Evolutionary conservation across 2,797 vertebrate species (phyloP).

Genomic region (Neosilurus mollespiculum): DNA sequence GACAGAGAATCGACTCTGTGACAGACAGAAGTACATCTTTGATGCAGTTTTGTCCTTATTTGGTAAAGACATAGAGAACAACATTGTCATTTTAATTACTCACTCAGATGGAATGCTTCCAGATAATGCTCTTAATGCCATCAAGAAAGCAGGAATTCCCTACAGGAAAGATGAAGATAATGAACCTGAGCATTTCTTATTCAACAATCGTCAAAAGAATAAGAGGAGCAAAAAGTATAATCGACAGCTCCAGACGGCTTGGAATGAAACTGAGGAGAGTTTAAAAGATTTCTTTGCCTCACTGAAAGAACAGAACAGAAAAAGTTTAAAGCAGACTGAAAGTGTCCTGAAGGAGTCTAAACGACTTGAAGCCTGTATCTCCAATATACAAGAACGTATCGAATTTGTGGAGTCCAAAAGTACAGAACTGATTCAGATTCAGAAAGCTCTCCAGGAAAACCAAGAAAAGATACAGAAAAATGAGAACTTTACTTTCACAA

Average conservation of each 20-base stretch:
- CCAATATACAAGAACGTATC: neutral
- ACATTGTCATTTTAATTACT: constrained; percentile 27
- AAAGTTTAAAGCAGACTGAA: constrained; percentile 10
- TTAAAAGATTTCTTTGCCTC: constrained; percentile 23
- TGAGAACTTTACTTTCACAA: constrained; percentile 10
- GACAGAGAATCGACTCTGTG: constrained; percentile 18
- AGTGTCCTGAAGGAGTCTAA: constrained; percentile 20
- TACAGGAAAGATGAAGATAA: constrained; percentile 13
- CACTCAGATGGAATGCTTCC: constrained; percentile 34
- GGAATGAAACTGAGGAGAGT: neutral
- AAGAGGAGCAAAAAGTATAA: too few species aligned
- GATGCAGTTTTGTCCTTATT: constrained; percentile 34
- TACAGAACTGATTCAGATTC: neutral
- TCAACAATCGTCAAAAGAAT: constrained; percentile 38
- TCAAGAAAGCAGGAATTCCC: constrained; percentile 16
- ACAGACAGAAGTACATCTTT: constrained; percentile 14
- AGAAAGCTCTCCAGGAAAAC: neutral
- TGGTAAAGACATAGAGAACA: constrained; percentile 38
- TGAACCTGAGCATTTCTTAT: constrained; percentile 35
- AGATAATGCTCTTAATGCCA: constrained; percentile 15
- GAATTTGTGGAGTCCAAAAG: neutral
- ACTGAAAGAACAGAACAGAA: neutral
- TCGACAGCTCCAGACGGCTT: neutral
- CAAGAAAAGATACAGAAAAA: neutral
- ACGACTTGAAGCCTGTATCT: constrained; percentile 15